Evolutionary conservation across 1,140 invertebrate genomes (phyloP).

Genomic region (Holotrichia oblita): DNA sequence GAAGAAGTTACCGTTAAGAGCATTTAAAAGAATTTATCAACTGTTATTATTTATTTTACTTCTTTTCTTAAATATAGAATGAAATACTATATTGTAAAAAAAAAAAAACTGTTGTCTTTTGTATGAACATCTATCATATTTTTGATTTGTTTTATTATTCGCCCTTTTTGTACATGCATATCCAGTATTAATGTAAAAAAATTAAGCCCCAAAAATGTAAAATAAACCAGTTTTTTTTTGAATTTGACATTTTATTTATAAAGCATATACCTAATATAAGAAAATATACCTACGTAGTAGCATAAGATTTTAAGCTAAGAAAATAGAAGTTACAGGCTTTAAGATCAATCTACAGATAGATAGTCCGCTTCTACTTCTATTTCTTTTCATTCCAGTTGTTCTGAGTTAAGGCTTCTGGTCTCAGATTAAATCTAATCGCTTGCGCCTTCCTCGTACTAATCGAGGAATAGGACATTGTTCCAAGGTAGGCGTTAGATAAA

Average conservation of each 20-base stretch:
- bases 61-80: neutral
- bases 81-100: neutral
- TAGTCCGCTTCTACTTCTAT: too few species aligned
- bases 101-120: neutral
- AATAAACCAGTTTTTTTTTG: slow-evolving; percentile 11
- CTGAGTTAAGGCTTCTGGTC: too few species aligned
- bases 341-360: too few species aligned
- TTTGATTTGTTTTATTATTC: neutral
- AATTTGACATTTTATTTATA: neutral
- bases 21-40: slow-evolving; percentile 25
- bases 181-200: slow-evolving; percentile 17
- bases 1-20: neutral
- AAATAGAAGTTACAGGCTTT: too few species aligned
- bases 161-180: neutral
- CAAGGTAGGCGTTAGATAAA: too few species aligned
- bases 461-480: too few species aligned
- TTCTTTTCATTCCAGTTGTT: too few species aligned
- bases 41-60: neutral
- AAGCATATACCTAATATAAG: too few species aligned
- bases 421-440: too few species aligned
- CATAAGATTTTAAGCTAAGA: too few species aligned
- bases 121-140: neutral
- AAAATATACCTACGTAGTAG: too few species aligned
- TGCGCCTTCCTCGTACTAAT: too few species aligned
- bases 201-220: neutral